A percentile compares a stretch with the other conserved stretches of the same genome.
These are phyloP conservation scores for Mesochorus sp. DNA, from an alignment of 2,888 invertebrate genomes.

Conservation along the genomic window DNA sequence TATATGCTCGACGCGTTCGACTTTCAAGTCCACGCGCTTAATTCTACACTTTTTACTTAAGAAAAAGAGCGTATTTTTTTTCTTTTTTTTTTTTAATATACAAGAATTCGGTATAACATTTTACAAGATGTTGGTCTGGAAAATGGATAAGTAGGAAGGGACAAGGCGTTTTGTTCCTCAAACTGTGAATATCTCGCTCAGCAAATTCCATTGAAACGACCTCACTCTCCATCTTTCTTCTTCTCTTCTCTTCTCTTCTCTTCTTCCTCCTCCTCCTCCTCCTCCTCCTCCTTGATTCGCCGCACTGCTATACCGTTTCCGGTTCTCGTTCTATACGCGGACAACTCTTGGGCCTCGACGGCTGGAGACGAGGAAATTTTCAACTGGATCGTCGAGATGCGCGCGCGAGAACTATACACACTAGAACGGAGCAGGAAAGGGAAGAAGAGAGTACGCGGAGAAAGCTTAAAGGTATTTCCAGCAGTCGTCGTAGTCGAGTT, in stretches of 20 bases:
- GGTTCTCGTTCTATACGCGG: too few species aligned
- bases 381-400: constrained; percentile 48
- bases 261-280: constrained; percentile 11
- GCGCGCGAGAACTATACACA: constrained; percentile 11
- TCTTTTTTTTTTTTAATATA: too few species aligned
- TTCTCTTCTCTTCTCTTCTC: constrained; percentile 12
- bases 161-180: constrained; percentile 29
- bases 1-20: not conserved
- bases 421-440: too few species aligned
- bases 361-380: constrained; percentile 56
- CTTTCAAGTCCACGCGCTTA: too few species aligned
- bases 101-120: too few species aligned
- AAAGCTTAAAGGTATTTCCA: constrained; percentile 54
- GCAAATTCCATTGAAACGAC: constrained; percentile 41
- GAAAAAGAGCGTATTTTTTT: too few species aligned
- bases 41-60: too few species aligned
- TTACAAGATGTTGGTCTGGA: too few species aligned
- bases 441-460: too few species aligned
- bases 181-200: constrained; percentile 28
- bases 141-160: not conserved
- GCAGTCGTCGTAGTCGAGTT: constrained; percentile 30
- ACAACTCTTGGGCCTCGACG: constrained; percentile 43
- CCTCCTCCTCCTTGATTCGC: too few species aligned
- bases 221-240: constrained; percentile 16
- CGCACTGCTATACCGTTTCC: not conserved